Conservation (phyloP, 2,113 vertebrate species). For the Capra hircus region DNA sequence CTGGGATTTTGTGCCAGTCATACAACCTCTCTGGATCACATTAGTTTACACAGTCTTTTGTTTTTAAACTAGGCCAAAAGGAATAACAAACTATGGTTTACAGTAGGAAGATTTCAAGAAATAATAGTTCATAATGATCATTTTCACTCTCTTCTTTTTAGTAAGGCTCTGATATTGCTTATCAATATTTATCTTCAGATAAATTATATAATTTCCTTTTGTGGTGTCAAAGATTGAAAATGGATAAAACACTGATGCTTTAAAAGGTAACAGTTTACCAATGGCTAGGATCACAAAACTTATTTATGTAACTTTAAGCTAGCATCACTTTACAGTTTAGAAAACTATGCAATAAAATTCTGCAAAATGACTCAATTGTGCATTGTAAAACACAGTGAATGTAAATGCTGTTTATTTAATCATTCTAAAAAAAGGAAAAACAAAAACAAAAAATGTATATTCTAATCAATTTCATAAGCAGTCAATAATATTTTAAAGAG, state of each 20-base stretch:
- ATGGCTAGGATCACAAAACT: background rate
- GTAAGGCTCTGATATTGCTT: rapidly evolving
- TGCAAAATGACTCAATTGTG: background rate
- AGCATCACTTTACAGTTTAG: background rate
- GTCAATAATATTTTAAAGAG: background rate
- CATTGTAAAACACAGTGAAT: background rate
- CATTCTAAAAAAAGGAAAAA: background rate
- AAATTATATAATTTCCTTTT: background rate
- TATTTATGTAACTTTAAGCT: background rate
- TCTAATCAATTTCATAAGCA: background rate
- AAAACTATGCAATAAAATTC: background rate
- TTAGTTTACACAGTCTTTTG: background rate
- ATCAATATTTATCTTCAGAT: background rate
- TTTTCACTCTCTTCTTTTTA: background rate
- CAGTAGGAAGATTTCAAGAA: background rate
- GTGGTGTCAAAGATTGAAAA: background rate
- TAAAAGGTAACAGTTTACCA: background rate
- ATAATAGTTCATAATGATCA: background rate
- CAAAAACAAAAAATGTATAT: background rate
- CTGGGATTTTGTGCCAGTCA: rapidly evolving
- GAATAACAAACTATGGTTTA: background rate
- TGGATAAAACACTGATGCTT: background rate
- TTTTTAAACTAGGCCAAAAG: background rate
- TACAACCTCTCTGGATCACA: background rate
- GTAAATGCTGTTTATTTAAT: background rate